Conservation (phyloP, 2,797 vertebrate species). For the Etheostoma nigrum region DNA sequence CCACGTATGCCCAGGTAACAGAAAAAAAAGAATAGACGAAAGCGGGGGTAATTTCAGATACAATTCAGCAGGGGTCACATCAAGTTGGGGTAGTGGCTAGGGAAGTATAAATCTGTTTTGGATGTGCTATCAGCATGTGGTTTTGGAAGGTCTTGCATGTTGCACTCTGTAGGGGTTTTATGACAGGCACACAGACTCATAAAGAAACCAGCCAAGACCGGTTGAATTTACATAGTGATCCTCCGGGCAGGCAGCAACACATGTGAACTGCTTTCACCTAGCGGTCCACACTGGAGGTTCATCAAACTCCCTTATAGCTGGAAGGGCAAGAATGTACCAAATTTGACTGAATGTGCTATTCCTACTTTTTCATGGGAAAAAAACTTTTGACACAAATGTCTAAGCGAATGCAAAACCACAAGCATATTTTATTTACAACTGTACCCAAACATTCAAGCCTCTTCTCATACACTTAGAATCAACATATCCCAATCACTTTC, state of each 20-base stretch:
- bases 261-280: constrained; percentile 58
- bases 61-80: background rate
- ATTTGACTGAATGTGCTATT: constrained; percentile 28
- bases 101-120: constrained; percentile 47
- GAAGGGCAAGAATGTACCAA: constrained; percentile 39
- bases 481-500: constrained; percentile 58
- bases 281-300: constrained; percentile 20
- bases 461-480: constrained; percentile 61
- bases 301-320: constrained; percentile 31
- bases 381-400: constrained; percentile 37
- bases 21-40: background rate
- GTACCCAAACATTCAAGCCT: constrained; percentile 55
- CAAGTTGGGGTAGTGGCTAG: background rate
- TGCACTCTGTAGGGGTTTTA: constrained; percentile 70
- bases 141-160: constrained; percentile 61
- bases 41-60: constrained; percentile 3
- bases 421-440: constrained; percentile 67
- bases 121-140: constrained; percentile 69
- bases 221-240: constrained; percentile 65
- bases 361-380: constrained; percentile 38
- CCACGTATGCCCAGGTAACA: constrained; percentile 84
- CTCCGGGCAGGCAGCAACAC: constrained; percentile 62
- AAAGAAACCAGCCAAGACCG: constrained; percentile 77
- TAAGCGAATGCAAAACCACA: constrained; percentile 34
- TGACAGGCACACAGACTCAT: constrained; percentile 70